A percentile compares a stretch with the other conserved stretches of the same genome.
phyloP scores from a whole-genome alignment of 2,113 vertebrate genomes.

The Muntiacus reevesi region DNA sequence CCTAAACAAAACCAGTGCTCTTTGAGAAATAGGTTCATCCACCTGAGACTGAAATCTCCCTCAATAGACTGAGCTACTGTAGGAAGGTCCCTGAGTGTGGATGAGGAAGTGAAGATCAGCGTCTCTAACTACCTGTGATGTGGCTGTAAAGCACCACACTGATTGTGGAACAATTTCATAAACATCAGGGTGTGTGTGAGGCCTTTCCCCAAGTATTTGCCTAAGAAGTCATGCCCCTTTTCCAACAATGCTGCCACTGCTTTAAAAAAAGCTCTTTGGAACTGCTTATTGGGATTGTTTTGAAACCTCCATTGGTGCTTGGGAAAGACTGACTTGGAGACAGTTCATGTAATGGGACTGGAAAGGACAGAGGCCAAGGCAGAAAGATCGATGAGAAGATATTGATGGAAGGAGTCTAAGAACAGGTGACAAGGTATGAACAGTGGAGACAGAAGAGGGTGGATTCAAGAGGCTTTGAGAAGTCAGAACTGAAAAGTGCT shows the following conservation, averaged over 20 bases:
- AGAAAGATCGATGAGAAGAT: neutral
- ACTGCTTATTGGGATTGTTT: neutral
- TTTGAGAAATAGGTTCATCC: neutral
- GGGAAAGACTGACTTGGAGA: neutral
- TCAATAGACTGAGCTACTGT: neutral
- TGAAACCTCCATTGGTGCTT: neutral
- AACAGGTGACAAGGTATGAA: neutral
- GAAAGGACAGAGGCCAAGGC: neutral
- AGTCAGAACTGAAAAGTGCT: neutral
- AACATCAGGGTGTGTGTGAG: neutral
- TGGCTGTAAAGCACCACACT: neutral
- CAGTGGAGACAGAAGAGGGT: neutral
- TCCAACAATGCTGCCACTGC: neutral
- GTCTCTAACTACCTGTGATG: rapidly evolving
- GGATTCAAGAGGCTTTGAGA: neutral
- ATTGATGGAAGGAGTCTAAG: neutral
- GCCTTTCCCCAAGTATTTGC: neutral
- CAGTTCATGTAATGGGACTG: neutral
- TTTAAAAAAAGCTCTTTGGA: neutral
- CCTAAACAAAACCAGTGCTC: neutral
- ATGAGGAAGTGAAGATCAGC: neutral
- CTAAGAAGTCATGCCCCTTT: neutral
- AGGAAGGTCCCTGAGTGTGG: neutral
- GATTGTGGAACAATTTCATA: neutral
- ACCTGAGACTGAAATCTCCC: neutral